These are phyloP conservation scores for Mixornis gularis DNA, from an alignment of 2,113 vertebrate species.

Conservation along the genomic window DNA sequence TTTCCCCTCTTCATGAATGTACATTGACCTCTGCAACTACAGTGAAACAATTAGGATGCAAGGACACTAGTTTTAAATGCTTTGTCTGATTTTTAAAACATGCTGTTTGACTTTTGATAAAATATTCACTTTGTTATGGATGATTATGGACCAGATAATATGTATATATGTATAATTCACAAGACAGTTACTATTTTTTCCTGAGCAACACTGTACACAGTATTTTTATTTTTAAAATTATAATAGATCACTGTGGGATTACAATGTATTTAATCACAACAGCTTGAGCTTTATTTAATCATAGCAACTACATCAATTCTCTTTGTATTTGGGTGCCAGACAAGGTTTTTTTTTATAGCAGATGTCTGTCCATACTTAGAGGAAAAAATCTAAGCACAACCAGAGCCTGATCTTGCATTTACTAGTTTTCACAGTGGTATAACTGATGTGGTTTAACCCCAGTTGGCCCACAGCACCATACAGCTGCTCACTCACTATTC, in stretches of 20 bases:
- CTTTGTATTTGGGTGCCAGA: neutral
- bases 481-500: neutral
- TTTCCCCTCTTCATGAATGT: neutral
- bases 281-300: slow-evolving; percentile 27
- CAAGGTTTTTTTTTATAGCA: neutral
- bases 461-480: neutral
- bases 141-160: slow-evolving; percentile 39
- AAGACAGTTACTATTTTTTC: neutral
- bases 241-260: slow-evolving; percentile 20
- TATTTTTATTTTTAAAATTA: slow-evolving; percentile 50
- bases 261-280: slow-evolving; percentile 43
- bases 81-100: slow-evolving; percentile 45
- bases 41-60: slow-evolving; percentile 4
- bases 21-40: neutral
- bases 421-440: neutral
- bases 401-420: neutral
- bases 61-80: slow-evolving; percentile 20
- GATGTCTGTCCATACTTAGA: neutral
- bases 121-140: slow-evolving; percentile 53
- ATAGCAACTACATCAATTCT: neutral
- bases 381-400: neutral
- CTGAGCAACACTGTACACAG: neutral
- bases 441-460: neutral
- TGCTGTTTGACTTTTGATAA: slow-evolving; percentile 57
- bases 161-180: slow-evolving; percentile 18